Conservation (phyloP, 1,140 invertebrate species). For the Papilio glaucus region DNA sequence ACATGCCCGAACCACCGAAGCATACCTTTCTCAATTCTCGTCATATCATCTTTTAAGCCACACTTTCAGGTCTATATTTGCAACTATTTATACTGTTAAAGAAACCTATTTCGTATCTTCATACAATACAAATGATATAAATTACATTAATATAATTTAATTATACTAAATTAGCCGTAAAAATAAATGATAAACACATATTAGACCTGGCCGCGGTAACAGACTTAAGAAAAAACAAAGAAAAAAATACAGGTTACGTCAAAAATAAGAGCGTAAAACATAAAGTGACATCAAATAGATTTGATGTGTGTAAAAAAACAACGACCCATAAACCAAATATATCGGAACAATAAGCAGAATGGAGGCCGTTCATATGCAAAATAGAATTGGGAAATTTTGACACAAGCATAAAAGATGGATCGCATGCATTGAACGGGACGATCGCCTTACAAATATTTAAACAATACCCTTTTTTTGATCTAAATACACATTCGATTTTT, state of each 20-base stretch:
- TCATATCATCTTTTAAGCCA: no score
- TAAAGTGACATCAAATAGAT: slow-evolving; percentile 53
- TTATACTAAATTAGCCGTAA: no score
- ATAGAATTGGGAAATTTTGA: slow-evolving; percentile 52
- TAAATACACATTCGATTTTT: slow-evolving; percentile 61
- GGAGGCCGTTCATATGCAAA: slow-evolving; percentile 59
- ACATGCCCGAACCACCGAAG: no score
- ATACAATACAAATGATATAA: no score
- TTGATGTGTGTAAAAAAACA: slow-evolving; percentile 46
- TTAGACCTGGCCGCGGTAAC: not conserved
- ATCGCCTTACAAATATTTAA: slow-evolving; percentile 60
- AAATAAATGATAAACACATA: not conserved
- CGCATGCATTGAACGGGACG: slow-evolving; percentile 58
- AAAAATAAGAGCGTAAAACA: slow-evolving; percentile 50
- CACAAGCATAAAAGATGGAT: slow-evolving; percentile 68
- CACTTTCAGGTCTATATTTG: no score
- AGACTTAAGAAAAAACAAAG: not conserved
- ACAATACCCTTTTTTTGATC: slow-evolving; percentile 56
- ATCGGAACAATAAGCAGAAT: slow-evolving; percentile 50
- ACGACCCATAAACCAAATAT: slow-evolving; percentile 51
- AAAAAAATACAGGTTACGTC: not conserved
- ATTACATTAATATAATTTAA: no score
- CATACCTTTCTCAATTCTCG: no score
- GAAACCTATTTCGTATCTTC: no score
- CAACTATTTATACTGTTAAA: no score